A percentile compares a stretch with the other conserved stretches of the same genome.
phyloP scores from a whole-genome alignment of 2,797 vertebrate genomes.

The Sorex maritimensis region DNA sequence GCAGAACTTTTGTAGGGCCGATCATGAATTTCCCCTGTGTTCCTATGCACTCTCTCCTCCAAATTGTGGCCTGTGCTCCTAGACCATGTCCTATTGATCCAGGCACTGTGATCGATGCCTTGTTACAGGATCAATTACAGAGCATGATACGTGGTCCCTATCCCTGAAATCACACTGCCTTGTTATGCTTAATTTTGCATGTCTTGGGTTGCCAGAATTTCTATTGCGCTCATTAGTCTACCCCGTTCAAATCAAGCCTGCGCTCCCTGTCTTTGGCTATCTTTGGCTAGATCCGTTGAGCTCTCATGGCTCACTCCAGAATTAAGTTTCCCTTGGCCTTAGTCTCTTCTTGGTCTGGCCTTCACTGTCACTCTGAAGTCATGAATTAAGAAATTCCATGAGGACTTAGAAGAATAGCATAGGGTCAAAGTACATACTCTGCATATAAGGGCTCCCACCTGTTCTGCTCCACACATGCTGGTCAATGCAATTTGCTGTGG shows the following conservation, averaged over 20 bases:
- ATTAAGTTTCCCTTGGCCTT: not conserved
- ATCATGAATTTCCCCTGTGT: not conserved
- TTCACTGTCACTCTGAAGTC: constrained; percentile 6
- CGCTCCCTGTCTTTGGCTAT: not conserved
- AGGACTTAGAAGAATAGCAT: too few relatives aligned
- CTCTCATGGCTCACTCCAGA: not conserved
- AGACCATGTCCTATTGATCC: not conserved
- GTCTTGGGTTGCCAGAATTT: not conserved
- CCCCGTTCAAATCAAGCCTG: not conserved
- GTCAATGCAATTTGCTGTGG: too few relatives aligned
- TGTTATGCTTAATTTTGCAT: not conserved
- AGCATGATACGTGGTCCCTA: not conserved
- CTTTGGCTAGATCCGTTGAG: not conserved
- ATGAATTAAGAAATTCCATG: constrained; percentile 20
- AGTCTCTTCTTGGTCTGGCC: not conserved
- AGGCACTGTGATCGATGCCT: not conserved
- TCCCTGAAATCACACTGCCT: not conserved
- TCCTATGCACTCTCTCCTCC: not conserved
- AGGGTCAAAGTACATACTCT: too few relatives aligned
- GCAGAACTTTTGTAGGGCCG: not conserved
- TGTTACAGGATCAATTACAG: not conserved
- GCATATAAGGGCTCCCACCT: too few relatives aligned
- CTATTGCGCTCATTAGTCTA: not conserved
- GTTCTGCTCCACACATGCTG: too few relatives aligned
- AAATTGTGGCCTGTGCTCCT: not conserved